Percentiles rank a stretch among this genome's conserved stretches.
These are phyloP conservation scores for Carassius carassius DNA, from an alignment of 2,113 vertebrate species.

Conservation along the genomic window DNA sequence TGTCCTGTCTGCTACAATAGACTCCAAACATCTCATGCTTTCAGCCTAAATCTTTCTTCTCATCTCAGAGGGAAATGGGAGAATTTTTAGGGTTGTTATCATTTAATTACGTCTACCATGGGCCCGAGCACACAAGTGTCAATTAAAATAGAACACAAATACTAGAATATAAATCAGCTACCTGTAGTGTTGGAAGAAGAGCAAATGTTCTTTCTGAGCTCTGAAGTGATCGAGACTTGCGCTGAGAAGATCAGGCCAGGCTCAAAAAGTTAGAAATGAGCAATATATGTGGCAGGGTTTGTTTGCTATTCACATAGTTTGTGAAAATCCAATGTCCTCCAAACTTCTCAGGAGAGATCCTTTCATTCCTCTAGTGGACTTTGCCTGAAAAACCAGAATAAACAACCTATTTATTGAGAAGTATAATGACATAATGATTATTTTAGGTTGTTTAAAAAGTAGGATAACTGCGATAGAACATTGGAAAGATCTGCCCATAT, in stretches of 20 bases:
- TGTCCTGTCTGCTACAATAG: conserved; percentile 17
- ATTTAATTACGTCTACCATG: conserved; percentile 23
- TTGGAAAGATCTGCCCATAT: not conserved
- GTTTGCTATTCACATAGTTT: conserved; percentile 17
- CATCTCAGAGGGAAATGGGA: conserved; percentile 15
- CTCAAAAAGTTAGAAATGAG: not conserved
- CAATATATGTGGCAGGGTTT: not conserved
- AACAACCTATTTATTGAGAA: not conserved
- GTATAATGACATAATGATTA: not conserved
- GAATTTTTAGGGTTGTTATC: conserved; percentile 28
- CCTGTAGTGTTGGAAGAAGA: not conserved
- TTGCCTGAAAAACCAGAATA: not conserved
- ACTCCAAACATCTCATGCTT: conserved; percentile 21
- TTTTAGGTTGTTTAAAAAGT: not conserved
- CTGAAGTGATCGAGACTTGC: not conserved
- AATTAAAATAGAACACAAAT: conserved; percentile 15
- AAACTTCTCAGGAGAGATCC: not conserved
- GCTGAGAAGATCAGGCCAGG: not conserved
- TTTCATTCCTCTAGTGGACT: not conserved
- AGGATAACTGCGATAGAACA: not conserved
- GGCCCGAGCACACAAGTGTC: conserved; percentile 7
- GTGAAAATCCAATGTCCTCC: not conserved
- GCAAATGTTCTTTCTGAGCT: not conserved
- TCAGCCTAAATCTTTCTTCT: conserved; percentile 27
- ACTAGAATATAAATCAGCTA: conserved; percentile 24